Evolutionary conservation across 1,140 invertebrate species (phyloP).

Genomic region (Drosophila sp.): DNA sequence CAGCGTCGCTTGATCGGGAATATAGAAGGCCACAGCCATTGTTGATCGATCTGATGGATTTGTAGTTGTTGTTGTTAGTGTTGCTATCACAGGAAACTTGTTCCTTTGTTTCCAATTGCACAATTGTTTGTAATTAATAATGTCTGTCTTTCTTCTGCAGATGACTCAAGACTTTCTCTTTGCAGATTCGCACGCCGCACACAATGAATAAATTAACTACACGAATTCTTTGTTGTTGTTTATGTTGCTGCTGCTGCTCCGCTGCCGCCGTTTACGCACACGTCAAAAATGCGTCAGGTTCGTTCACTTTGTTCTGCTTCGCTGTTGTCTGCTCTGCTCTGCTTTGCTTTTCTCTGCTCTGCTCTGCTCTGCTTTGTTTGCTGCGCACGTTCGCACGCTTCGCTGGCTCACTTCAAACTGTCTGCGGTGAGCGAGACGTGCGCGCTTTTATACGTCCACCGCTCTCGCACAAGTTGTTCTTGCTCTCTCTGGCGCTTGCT

Average conservation of each 20-base stretch:
- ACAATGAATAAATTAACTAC: conserved; percentile 71
- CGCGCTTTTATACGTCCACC: conserved; percentile 60
- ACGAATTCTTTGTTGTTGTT: conserved; percentile 63
- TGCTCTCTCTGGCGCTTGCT: conserved; percentile 12
- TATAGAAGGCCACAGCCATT: conserved; percentile 80
- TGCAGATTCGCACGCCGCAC: conserved; percentile 39
- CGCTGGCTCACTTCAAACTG: conserved; percentile 59
- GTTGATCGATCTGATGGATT: conserved; percentile 15
- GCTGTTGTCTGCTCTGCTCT: conserved; percentile 17
- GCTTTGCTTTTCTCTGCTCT: too few species aligned
- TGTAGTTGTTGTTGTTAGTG: conserved; percentile 25
- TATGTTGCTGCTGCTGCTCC: conserved; percentile 5
- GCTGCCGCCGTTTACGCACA: conserved; percentile 29
- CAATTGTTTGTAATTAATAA: conserved; percentile 60
- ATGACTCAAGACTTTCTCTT: conserved; percentile 80
- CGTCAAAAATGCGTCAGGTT: conserved; percentile 53
- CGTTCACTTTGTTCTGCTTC: conserved; percentile 67
- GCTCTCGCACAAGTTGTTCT: conserved; percentile 13
- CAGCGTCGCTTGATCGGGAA: conserved; percentile 73
- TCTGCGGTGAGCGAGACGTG: conserved; percentile 31
- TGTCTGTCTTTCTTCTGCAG: conserved; percentile 35
- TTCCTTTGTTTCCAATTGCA: conserved; percentile 67
- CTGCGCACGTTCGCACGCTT: conserved; percentile 39
- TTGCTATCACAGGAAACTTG: conserved; percentile 39
- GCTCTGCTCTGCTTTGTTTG: conserved; percentile 12